Conservation (phyloP, 2,888 invertebrate genomes). For the Acanthosepion lycidas region DNA sequence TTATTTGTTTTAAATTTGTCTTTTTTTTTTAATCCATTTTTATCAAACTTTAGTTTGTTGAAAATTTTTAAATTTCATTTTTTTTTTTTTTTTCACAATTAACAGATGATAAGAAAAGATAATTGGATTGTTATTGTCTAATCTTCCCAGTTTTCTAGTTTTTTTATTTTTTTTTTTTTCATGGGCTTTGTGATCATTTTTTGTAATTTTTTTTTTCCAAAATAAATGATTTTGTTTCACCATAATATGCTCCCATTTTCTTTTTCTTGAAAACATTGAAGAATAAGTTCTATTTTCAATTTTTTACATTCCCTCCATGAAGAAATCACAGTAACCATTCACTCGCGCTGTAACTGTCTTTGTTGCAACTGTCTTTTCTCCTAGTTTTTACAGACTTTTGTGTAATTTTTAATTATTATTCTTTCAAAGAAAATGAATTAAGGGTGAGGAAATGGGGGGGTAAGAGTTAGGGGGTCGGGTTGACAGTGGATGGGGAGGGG, state of each 20-base stretch:
- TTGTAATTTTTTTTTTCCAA: background rate
- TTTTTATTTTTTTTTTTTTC: background rate
- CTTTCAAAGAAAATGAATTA: background rate
- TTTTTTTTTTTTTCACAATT: background rate
- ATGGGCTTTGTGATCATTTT: background rate
- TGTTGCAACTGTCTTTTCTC: background rate
- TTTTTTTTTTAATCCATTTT: background rate
- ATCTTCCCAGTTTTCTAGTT: background rate
- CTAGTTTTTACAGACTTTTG: background rate
- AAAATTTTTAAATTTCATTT: background rate
- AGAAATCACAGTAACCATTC: background rate
- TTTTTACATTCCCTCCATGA: background rate
- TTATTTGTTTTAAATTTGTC: background rate
- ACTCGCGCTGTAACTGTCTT: background rate
- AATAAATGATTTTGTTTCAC: background rate
- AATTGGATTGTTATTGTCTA: background rate
- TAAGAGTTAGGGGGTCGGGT: background rate
- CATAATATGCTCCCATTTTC: background rate
- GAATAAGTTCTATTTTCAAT: background rate
- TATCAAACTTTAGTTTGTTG: background rate
- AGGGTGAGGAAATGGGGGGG: background rate
- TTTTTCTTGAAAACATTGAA: background rate
- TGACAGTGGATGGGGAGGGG: background rate
- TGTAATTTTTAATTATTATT: background rate
- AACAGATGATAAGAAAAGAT: background rate